Base-by-base conservation (phyloP, 2,113 vertebrate species). In the Trematocara variabile region DNA sequence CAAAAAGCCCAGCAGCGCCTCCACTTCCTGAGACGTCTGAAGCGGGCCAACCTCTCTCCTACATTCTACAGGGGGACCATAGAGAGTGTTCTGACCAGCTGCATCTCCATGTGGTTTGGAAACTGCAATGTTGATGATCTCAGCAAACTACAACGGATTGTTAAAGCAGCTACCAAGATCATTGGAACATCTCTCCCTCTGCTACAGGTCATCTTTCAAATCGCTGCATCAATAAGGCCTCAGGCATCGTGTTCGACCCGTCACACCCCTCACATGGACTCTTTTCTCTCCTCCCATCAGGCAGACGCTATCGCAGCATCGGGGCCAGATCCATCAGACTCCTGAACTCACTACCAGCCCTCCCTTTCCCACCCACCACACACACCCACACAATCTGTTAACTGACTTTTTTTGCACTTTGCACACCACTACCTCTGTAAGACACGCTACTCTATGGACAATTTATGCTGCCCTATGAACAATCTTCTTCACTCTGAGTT, bases 321-420 rank as follows among this genome's bases (percentile, higher is more conserved):
- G 5, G 5, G n/a, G 52, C 52, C 52, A 53, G 52, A 22, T 53
- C 52, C 5, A 53, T 53, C 52, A 53, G 50, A 20, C 50, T 53
- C 50, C 50, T 20, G n/a, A 20, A 53, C 50, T 16, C 44, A 50
- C 16, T 50, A 50, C 48, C 48, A 50, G 48, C 48, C 48, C 16
- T 0, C 16, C 16, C 44, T 3, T 34, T 2, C 4, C 46, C 46
- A 10, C 2, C 18, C 8, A n/a, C n/a, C 9, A 1, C n/a, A 22
- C 52, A 20, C n/a, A 54, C 52, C 20, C 52, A 54, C 52, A 22
- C 20, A 54, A 54, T 54, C 20, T 54, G 5, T 25, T 25, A 54
- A 25, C 52, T 12, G 20, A 12, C 52, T 12, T 25, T 54, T 54
- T 54, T 54, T 12, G 20, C 20, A 25, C 53, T 54, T 54, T 54